These are phyloP conservation scores for Leptothorax acervorum DNA, from an alignment of 2,888 invertebrate genomes.

Conservation along the genomic window DNA sequence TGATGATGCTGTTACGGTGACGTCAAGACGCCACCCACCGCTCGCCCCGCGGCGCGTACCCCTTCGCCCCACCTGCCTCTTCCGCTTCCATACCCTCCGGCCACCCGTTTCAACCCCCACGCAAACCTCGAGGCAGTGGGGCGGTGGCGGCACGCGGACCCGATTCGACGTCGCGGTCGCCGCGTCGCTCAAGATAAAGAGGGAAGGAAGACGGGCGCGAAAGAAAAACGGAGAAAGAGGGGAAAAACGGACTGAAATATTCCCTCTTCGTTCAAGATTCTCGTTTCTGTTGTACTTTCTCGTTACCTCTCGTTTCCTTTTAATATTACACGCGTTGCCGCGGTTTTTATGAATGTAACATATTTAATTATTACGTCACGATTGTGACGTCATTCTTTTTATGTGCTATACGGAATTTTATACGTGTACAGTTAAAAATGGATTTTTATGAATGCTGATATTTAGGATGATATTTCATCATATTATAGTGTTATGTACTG, in stretches of 20 bases:
- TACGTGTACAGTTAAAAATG: neutral
- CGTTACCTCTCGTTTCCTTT: neutral
- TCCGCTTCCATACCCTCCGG: conserved; percentile 5
- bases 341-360: neutral
- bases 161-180: conserved; percentile 34
- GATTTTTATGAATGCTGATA: neutral
- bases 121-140: conserved; percentile 48
- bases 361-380: neutral
- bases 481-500: neutral
- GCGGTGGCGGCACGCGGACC: conserved; percentile 56
- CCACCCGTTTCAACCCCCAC: conserved; percentile 62
- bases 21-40: conserved; percentile 72
- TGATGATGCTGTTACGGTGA: conserved; percentile 76
- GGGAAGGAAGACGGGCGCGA: neutral
- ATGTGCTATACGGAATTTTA: neutral
- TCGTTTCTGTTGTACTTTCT: neutral
- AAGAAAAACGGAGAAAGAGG: neutral
- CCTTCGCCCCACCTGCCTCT: neutral
- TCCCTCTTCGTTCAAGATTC: neutral
- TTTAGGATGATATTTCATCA: neutral
- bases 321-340: neutral
- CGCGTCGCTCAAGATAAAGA: conserved; percentile 3
- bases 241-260: neutral
- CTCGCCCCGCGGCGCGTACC: conserved; percentile 29
- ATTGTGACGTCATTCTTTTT: conserved; percentile 3